Base-by-base conservation (phyloP, 2,888 invertebrate species). In the Habroteleia sp. region DNA sequence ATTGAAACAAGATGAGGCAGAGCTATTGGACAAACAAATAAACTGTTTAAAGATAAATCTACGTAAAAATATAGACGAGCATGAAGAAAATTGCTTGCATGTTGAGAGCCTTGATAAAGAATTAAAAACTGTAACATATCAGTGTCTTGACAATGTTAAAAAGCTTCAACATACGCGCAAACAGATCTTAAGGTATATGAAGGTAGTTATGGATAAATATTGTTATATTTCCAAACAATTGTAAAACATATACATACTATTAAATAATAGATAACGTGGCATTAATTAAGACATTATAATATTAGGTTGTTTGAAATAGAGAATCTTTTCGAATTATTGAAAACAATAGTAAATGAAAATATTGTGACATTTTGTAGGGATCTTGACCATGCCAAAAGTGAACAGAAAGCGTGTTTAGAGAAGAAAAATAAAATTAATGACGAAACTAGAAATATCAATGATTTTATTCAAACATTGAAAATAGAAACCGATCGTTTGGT, bases 401-500 rank as follows among this genome's bases (percentile, higher is more conserved):
- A 66, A 39, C n/a, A 46, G 5, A 1, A 56, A 6, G 25, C 37
- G n/a, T 7, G 13, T 31, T 14, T 41, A 8, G 31, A 46, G 3
- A 48, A 48, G 8, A 46, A 56, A 41, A 4, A 7, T 10, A 13
- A 29, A 39, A 31, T 41, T n/a, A 33, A 56, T 1, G 14, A 46
- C 10, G 54, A 56, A 20, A 48, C 10, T 8, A 3, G 48, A 25
- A n/a, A 25, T 3, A 16, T 39, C n/a, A 39, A 56, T 16, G 7
- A 41, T 17, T 8, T 31, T 10, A 56, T 16, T 33, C 3, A 14
- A 23, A 7, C 39, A 16, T 7, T 68, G 1, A 58, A 29, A 33
- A 2, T 17, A 2, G 68, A 68, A 42, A 68, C 42, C 3, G 50
- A 58, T 68, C 48, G 50, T 4, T 35, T 68, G 11, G 42, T 68